These are phyloP conservation scores for Laterallus jamaicensis DNA, from an alignment of 2,113 vertebrate genomes.

Conservation along the genomic window DNA sequence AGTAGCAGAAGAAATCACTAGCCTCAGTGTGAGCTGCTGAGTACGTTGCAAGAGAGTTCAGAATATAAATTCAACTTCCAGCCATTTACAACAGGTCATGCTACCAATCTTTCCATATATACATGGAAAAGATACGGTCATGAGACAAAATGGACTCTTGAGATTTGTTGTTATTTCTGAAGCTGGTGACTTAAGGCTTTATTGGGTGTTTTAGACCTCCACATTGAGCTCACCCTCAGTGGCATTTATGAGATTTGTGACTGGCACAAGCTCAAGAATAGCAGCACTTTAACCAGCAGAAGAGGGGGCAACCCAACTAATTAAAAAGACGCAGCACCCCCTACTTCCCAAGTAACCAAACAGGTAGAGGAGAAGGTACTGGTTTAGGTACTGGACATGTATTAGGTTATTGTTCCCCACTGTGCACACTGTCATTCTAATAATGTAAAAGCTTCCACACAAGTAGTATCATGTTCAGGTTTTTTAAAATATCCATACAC, in stretches of 20 bases:
- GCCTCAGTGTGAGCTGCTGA: background rate
- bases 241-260: background rate
- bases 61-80: background rate
- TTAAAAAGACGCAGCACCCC: background rate
- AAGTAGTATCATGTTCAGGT: background rate
- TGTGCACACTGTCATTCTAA: background rate
- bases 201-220: background rate
- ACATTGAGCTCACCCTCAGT: background rate
- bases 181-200: background rate
- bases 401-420: background rate
- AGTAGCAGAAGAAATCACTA: background rate
- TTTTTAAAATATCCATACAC: background rate
- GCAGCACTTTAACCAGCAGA: background rate
- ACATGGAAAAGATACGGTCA: background rate
- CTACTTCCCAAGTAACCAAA: background rate
- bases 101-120: background rate
- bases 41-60: background rate
- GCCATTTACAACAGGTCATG: background rate
- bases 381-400: accelerated
- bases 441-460: background rate
- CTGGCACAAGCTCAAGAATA: background rate
- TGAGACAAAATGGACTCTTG: background rate
- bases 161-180: background rate
- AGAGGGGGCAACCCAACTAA: background rate
- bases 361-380: background rate